A percentile compares a stretch with the other conserved stretches of the same genome.
phyloP scores from a whole-genome alignment of 2,797 vertebrate species.

The Falco concolor region DNA sequence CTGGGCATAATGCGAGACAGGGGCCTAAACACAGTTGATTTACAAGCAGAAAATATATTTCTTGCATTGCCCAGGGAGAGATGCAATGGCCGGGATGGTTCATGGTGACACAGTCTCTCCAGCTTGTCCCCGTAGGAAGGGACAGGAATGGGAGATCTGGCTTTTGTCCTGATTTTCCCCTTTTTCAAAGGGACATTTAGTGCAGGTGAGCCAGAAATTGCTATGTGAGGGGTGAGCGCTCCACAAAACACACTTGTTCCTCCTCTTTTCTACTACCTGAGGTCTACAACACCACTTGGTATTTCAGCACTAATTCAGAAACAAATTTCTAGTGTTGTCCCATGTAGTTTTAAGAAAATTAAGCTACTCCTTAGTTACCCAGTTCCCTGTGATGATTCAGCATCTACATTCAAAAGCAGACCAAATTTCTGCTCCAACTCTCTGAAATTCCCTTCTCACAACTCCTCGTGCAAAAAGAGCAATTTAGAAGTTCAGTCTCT shows the following conservation, averaged over 20 bases:
- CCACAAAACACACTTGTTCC: not conserved
- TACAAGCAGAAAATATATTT: not conserved
- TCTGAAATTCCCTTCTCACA: conserved; percentile 23
- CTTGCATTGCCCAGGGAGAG: not conserved
- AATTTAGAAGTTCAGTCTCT: conserved; percentile 48
- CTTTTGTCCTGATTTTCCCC: not conserved
- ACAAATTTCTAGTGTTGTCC: not conserved
- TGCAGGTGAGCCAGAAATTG: not conserved
- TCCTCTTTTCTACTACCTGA: not conserved
- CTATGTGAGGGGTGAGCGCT: not conserved
- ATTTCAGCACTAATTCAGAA: not conserved
- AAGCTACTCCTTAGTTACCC: not conserved
- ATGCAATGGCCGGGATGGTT: not conserved
- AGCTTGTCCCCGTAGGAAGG: not conserved
- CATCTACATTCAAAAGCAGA: conserved; percentile 20
- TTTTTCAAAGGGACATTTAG: not conserved
- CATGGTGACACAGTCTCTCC: not conserved
- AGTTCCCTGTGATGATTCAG: not conserved
- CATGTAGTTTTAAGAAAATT: not conserved
- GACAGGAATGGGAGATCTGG: not conserved
- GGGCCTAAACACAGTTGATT: not conserved
- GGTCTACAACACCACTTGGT: not conserved
- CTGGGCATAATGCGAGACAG: not conserved
- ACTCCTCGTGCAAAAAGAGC: conserved; percentile 20
- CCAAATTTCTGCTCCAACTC: not conserved